Base-by-base conservation (phyloP, 1,140 invertebrate genomes). In the Drosophila dunni region DNA sequence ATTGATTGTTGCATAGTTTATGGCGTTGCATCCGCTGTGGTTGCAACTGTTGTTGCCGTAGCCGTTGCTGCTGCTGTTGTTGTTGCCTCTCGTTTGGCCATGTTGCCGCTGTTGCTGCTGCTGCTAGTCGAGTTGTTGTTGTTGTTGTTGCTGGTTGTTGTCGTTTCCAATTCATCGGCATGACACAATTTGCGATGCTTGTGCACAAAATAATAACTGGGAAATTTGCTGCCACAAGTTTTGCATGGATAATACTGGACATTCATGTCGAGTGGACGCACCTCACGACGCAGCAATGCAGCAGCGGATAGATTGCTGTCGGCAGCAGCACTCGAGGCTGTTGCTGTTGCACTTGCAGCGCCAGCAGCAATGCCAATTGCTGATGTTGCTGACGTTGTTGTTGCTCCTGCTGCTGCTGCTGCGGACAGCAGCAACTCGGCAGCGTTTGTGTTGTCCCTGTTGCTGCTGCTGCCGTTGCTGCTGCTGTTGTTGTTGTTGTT, bases 181-280 rank as follows among this genome's bases (percentile, higher is more conserved):
- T 98, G 97, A 91, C 96, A 97, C 72, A 96, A 86, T 93, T 97
- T 97, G 24, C 96, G 93, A 92, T 98, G 97, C 83, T 98, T 98
- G 90, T 98, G 97, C 3, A 98, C 97, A 93, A 98, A 98, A 91
- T 98, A 98, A 88, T 98, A 98, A 76, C 96, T 97, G 0, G 97
- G 97, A 89, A 98, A 98, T 93, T 97, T 98, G 88, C 95, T 96
- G 20, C 97, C 97, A 93, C 97, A 98, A 0, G 96, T 97, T 92
- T 98, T 98, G 93, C 97, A 98, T 0, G 97, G 97, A 93, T 97
- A 98, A 93, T 97, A 98, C 91, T 98, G 97, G 0, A 97, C 95
- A 79, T 97, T 96, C 89, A 97, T 94, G 78, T 97, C 96, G 15
- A 96, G 84, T 0, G 95, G 93, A 58, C 95, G 93, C 2, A 96